phyloP scores from a whole-genome alignment of 1,140 invertebrate species.

The Penaeus chinensis region DNA sequence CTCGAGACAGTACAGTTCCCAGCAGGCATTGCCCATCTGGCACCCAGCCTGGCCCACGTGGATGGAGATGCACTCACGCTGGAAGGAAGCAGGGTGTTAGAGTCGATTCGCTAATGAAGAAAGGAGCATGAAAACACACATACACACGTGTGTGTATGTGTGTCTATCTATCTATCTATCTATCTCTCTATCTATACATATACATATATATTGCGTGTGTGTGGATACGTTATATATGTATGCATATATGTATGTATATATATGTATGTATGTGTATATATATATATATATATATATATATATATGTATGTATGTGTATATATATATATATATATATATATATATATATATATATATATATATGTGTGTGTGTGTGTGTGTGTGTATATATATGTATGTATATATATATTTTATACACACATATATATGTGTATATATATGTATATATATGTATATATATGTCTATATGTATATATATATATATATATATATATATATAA shows the following conservation, averaged over 20 bases:
- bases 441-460: too few relatives aligned
- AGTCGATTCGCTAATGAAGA: background rate
- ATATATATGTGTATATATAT: too few relatives aligned
- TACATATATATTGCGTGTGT: background rate
- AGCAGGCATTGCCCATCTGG: conserved; percentile 58
- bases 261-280: conserved; percentile 13
- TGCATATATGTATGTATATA: background rate
- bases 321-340: background rate
- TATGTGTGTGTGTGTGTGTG: too few relatives aligned
- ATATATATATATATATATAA: too few relatives aligned
- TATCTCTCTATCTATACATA: conserved; percentile 2
- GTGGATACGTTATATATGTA: background rate
- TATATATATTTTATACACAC: too few relatives aligned
- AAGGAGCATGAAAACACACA: background rate
- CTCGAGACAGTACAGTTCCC: conserved; percentile 52
- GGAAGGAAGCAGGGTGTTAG: background rate
- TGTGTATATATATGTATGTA: too few relatives aligned
- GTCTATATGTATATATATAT: too few relatives aligned
- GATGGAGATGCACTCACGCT: conserved; percentile 56
- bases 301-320: conserved; percentile 2
- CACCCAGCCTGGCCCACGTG: conserved; percentile 52
- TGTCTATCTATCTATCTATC: background rate
- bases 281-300: conserved; percentile 20
- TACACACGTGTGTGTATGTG: background rate
- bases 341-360: background rate